Evolutionary conservation across 2,113 vertebrate genomes (phyloP).

Genomic region (Heterocephalus glaber): DNA sequence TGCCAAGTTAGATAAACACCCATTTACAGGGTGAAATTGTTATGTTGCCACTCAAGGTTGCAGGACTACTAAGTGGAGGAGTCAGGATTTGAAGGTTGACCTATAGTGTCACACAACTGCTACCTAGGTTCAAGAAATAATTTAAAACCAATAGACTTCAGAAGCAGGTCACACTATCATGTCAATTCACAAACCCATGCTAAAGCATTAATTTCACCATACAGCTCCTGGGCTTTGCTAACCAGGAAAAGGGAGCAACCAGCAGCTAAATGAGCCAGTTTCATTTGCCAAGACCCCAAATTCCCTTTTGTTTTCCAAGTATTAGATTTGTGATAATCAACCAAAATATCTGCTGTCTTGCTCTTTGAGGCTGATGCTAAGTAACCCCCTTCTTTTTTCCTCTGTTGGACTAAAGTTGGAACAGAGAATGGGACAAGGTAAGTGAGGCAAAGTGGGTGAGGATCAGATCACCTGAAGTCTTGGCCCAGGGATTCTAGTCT

Average conservation of each 20-base stretch:
- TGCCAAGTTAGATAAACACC: neutral
- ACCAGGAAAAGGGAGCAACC: neutral
- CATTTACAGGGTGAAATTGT: neutral
- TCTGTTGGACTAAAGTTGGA: neutral
- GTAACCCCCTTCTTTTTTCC: neutral
- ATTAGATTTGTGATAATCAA: neutral
- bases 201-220: too few relatives aligned
- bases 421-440: neutral
- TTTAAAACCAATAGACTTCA: neutral
- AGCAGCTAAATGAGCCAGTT: neutral
- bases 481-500: neutral
- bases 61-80: neutral
- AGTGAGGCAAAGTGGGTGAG: neutral
- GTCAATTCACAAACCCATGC: neutral
- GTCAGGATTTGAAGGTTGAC: neutral
- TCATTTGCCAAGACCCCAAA: neutral
- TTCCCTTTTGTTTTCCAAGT: neutral
- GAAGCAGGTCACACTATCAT: neutral
- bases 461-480: accelerated
- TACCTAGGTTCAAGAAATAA: neutral
- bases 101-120: neutral
- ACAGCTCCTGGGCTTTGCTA: neutral
- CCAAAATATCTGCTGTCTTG: neutral
- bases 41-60: neutral
- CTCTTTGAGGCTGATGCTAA: too few relatives aligned